These are phyloP conservation scores for Anas platyrhynchos DNA, from an alignment of 2,113 vertebrate species.

Conservation along the genomic window DNA sequence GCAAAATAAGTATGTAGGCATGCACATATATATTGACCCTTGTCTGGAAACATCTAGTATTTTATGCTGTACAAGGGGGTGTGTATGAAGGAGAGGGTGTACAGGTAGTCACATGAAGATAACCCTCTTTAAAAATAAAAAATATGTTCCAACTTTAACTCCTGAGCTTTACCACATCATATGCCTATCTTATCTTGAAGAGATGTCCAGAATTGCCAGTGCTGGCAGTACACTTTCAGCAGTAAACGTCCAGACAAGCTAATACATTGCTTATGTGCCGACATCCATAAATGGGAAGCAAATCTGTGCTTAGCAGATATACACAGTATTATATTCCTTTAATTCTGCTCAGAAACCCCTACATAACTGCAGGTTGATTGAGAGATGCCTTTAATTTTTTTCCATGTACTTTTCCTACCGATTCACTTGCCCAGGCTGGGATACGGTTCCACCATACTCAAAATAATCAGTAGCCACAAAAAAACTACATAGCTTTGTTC, in stretches of 20 bases:
- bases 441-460: neutral
- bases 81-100: neutral
- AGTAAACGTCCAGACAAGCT: neutral
- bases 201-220: constrained; percentile 70
- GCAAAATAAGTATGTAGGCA: neutral
- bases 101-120: constrained; percentile 31
- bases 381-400: neutral
- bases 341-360: neutral
- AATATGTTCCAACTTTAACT: constrained; percentile 12
- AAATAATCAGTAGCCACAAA: constrained; percentile 17
- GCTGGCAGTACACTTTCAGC: constrained; percentile 68
- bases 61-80: neutral
- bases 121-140: neutral
- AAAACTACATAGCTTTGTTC: constrained; percentile 43
- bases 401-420: neutral
- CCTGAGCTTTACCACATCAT: constrained; percentile 33
- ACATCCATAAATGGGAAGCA: constrained; percentile 61
- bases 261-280: neutral
- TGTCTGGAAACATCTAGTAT: neutral
- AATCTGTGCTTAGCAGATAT: neutral
- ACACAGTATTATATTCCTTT: neutral
- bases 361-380: neutral
- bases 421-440: constrained; percentile 10
- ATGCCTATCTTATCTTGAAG: constrained; percentile 83
- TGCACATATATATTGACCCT: neutral